phyloP scores from a whole-genome alignment of 2,113 vertebrate genomes.

The Mesoclemmys tuberculata region DNA sequence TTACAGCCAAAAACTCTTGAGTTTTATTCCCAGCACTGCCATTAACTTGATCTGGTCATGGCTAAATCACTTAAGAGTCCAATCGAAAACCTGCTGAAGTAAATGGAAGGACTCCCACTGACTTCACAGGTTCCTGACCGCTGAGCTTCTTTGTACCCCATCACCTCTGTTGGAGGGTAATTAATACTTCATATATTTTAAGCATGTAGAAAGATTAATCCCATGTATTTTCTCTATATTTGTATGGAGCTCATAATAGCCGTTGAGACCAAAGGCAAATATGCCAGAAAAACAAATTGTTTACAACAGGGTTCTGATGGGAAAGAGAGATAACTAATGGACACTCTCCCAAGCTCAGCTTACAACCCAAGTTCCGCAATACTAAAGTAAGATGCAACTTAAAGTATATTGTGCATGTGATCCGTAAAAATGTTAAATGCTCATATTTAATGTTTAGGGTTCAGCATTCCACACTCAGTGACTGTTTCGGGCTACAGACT shows the following conservation, averaged over 20 bases:
- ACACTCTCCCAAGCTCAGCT: not conserved
- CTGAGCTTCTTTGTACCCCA: not conserved
- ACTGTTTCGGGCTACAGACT: not conserved
- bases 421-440: not conserved
- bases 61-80: not conserved
- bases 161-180: not conserved
- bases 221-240: not conserved
- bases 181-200: not conserved
- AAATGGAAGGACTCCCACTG: not conserved
- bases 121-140: not conserved
- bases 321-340: not conserved
- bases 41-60: not conserved
- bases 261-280: not conserved
- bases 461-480: not conserved
- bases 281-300: not conserved
- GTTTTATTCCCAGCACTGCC: not conserved
- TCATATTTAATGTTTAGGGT: not conserved
- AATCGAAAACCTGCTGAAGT: not conserved
- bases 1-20: not conserved
- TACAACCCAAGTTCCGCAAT: not conserved
- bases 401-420: not conserved
- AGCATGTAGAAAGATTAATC: not conserved
- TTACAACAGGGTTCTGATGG: not conserved
- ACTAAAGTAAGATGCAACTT: not conserved
- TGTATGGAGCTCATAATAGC: not conserved